Conservation (phyloP, 1,140 invertebrate species). For the Drosophila azteca region DNA sequence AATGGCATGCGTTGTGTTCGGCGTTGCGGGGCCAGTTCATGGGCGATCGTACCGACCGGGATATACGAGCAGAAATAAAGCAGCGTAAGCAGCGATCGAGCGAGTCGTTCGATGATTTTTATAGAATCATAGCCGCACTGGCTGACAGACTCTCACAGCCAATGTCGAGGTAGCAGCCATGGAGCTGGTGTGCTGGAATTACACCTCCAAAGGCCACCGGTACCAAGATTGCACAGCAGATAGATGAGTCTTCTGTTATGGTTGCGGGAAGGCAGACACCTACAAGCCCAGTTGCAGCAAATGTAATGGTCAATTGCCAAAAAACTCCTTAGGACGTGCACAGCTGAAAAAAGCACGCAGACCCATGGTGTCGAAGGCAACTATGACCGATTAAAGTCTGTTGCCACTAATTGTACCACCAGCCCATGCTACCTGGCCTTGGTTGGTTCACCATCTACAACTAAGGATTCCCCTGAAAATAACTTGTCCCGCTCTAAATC, state of each 20-base stretch:
- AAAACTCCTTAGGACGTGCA: slow-evolving; percentile 6
- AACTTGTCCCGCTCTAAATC: too few species aligned
- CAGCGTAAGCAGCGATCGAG: slow-evolving; percentile 13
- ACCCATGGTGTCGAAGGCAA: too few species aligned
- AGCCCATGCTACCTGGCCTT: too few species aligned
- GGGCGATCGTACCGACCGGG: slow-evolving; percentile 8
- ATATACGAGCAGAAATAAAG: slow-evolving; percentile 4
- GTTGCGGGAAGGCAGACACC: slow-evolving; percentile 3
- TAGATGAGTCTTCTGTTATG: slow-evolving; percentile 2
- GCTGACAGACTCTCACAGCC: slow-evolving; percentile 4
- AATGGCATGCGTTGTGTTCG: neutral
- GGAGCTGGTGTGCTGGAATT: slow-evolving; percentile 2
- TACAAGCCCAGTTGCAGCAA: slow-evolving; percentile 1
- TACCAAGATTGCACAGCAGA: slow-evolving; percentile 3
- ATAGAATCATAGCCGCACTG: neutral
- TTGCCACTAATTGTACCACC: too few species aligned
- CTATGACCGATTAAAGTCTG: too few species aligned
- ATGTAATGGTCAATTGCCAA: neutral
- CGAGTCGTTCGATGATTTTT: slow-evolving; percentile 11
- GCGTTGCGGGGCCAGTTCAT: slow-evolving; percentile 2
- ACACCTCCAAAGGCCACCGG: neutral
- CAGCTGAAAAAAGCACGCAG: slow-evolving; percentile 7
- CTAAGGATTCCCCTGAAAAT: too few species aligned
- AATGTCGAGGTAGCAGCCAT: neutral
- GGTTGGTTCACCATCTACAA: too few species aligned